phyloP scores from a whole-genome alignment of 2,888 invertebrate species.

The Theretra japonica region DNA sequence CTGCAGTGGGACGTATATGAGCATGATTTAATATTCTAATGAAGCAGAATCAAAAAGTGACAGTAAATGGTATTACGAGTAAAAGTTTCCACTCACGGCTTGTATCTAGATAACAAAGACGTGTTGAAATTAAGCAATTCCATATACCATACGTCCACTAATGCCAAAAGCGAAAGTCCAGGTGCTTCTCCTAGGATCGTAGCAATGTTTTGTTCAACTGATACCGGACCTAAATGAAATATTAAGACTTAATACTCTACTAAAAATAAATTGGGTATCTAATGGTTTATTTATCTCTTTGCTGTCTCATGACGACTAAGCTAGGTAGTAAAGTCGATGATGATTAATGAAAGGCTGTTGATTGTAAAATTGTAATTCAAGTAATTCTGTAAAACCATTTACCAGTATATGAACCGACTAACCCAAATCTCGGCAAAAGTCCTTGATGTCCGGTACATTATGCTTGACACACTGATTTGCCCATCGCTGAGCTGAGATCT shows the following conservation, averaged over 20 bases:
- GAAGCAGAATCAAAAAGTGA: background rate
- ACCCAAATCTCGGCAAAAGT: slow-evolving; percentile 70
- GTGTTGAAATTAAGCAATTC: slow-evolving; percentile 68
- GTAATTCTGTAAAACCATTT: no score
- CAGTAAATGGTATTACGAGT: background rate
- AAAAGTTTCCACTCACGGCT: slow-evolving; percentile 55
- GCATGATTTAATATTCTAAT: no score
- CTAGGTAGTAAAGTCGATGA: no score
- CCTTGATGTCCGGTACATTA: slow-evolving; percentile 56
- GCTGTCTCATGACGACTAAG: no score
- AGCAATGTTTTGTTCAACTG: slow-evolving; percentile 73
- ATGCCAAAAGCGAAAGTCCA: slow-evolving; percentile 60
- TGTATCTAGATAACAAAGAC: slow-evolving; percentile 57
- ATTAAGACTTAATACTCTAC: no score
- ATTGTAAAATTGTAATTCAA: no score
- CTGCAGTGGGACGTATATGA: no score
- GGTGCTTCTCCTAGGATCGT: slow-evolving; percentile 73
- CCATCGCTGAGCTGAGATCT: slow-evolving; percentile 71
- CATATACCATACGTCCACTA: slow-evolving; percentile 79
- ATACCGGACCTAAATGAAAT: slow-evolving; percentile 48
- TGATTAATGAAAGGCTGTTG: no score
- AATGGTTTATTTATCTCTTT: no score
- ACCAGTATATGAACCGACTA: slow-evolving; percentile 26
- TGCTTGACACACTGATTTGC: slow-evolving; percentile 71
- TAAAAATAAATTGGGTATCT: no score